Base-by-base conservation (phyloP, 2,797 vertebrate species). In the Linurgus olivaceus region DNA sequence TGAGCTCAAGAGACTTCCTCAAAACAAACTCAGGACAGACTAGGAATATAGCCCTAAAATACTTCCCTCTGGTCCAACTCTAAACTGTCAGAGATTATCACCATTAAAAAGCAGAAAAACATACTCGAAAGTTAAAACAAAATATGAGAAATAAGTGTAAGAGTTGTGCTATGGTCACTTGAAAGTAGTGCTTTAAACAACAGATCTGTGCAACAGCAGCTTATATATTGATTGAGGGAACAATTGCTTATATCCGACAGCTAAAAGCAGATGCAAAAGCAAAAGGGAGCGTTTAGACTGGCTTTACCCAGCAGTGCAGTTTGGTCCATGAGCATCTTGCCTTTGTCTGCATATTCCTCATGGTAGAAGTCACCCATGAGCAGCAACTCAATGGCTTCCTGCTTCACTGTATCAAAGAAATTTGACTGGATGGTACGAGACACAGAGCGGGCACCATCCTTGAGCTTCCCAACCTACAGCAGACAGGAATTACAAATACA, bases 401-500 rank as follows among this genome's bases (percentile, higher is more conserved):
- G 98, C 90, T 98, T 98, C 61, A 97, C 95, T 7, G 97, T 94
- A 11, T 98, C 98, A 5, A 97, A 97, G 90, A 98, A 98, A 95
- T 97, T 98, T 83, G 98, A 98, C 90, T 98, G 98, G 88, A 98
- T 98, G 12, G 97, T 98, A 67, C 98, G 97, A 61, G 98, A 98
- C 47, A 98, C 93, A 44, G 98, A 98, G 9, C 98, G 97, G 38
- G 98, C 98, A 11, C 98, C 97, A 14, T 98, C 98, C 86, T 98
- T 98, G 63, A 98, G 94, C 55, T 98, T 98, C 51, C 98, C 98
- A 68, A 98, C 98, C 98, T 98, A 85, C 50, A 80, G 19, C 25
- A 62, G 21, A 88, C 45, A 57, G 68, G 57, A 40, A 54, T 17
- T 11, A 83, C 33, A 14, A 96, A 61, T 19, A 29, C 35, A 83